Evolutionary conservation across 2,888 invertebrate species (phyloP).

Genomic region (Polietes domitor): DNA sequence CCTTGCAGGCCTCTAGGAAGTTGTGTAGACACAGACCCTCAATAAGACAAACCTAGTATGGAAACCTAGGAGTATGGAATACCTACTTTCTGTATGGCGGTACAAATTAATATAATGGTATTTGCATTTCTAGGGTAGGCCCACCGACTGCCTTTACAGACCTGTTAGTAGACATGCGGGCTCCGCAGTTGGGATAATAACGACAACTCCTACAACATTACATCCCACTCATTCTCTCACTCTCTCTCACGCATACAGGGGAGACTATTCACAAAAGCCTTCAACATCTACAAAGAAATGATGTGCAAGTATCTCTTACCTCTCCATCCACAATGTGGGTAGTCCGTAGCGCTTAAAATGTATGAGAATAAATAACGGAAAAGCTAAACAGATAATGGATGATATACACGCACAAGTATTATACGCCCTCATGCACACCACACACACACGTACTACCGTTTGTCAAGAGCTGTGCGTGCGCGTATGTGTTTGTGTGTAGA

Average conservation of each 20-base stretch:
- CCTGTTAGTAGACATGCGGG: no score
- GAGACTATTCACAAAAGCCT: background rate
- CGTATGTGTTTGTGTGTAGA: background rate
- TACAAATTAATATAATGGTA: no score
- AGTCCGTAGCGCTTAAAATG: background rate
- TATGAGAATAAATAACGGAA: conserved; percentile 24
- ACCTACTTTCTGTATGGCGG: no score
- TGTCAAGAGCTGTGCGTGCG: background rate
- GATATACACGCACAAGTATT: conserved; percentile 30
- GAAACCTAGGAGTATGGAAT: no score
- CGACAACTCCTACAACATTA: background rate
- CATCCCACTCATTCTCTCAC: background rate
- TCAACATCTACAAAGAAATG: background rate
- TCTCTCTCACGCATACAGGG: background rate
- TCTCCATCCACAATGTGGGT: background rate
- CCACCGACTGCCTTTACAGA: no score
- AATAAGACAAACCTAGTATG: no score
- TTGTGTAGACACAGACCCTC: no score
- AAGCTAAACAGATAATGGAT: conserved; percentile 27
- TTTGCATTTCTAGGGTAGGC: no score
- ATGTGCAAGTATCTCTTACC: no score
- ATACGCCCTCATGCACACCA: background rate
- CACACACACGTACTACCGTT: background rate
- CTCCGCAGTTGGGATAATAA: no score
- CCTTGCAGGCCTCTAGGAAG: no score